phyloP scores from a whole-genome alignment of 2,888 invertebrate species.

The Portevinia maculata region DNA sequence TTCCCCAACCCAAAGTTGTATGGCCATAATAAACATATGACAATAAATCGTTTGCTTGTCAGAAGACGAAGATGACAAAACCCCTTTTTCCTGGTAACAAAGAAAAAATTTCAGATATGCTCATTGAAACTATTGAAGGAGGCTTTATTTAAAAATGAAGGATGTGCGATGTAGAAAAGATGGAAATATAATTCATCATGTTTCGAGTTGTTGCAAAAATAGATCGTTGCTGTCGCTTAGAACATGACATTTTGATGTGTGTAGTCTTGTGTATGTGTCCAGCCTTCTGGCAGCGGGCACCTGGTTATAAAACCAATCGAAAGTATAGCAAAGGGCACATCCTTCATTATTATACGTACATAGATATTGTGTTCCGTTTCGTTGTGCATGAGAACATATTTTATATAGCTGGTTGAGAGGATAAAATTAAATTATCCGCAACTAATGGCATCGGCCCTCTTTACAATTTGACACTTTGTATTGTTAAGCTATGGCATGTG shows the following conservation, averaged over 20 bases:
- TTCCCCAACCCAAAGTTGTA: conserved; percentile 5
- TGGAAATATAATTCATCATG: conserved; percentile 57
- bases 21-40: conserved; percentile 40
- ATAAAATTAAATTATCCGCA: conserved; percentile 65
- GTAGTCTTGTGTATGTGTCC: neutral
- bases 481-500: neutral
- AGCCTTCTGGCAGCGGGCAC: neutral
- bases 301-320: conserved; percentile 36
- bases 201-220: conserved; percentile 44
- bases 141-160: conserved; percentile 51
- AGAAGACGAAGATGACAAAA: conserved; percentile 44
- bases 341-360: conserved; percentile 34
- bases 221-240: conserved; percentile 11
- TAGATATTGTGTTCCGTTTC: conserved; percentile 42
- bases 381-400: conserved; percentile 18
- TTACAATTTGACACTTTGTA: conserved; percentile 50
- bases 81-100: conserved; percentile 25
- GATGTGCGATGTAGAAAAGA: conserved; percentile 35
- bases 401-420: conserved; percentile 43
- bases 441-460: conserved; percentile 52
- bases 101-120: neutral
- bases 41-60: conserved; percentile 54
- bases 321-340: conserved; percentile 52
- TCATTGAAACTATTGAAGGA: conserved; percentile 43
- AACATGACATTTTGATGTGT: conserved; percentile 1